Evolutionary conservation across 2,113 vertebrate species (phyloP).

Genomic region (Orcinus orca): DNA sequence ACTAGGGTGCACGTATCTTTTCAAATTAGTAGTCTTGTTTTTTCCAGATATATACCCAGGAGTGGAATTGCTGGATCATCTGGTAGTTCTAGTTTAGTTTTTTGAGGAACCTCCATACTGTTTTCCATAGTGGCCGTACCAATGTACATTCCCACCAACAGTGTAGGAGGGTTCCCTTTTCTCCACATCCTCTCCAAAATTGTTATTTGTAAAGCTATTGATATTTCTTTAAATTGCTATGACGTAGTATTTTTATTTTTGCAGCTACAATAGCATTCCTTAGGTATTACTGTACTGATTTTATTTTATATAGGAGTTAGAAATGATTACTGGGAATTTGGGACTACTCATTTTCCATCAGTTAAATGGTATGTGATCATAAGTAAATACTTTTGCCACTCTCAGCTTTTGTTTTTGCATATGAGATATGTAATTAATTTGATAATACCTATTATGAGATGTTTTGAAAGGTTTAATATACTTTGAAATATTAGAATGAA

Average conservation of each 20-base stretch:
- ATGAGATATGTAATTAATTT: slow-evolving; percentile 47
- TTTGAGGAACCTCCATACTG: not conserved
- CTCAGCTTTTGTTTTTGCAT: not conserved
- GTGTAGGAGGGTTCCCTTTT: not conserved
- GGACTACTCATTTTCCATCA: not conserved
- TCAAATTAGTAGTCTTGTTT: not conserved
- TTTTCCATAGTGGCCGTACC: not conserved
- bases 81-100: not conserved
- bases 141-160: not conserved
- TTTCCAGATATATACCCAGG: not conserved
- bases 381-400: slow-evolving; percentile 31
- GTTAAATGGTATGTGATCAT: slow-evolving; percentile 10
- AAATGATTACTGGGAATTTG: not conserved
- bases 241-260: not conserved
- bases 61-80: not conserved
- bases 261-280: not conserved
- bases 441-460: slow-evolving; percentile 17
- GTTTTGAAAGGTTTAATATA: slow-evolving; percentile 42
- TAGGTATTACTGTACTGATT: not conserved
- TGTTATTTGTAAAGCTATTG: not conserved
- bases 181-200: not conserved
- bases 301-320: not conserved
- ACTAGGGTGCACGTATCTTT: not conserved
- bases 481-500: slow-evolving; percentile 48
- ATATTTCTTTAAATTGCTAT: not conserved